Base-by-base conservation (phyloP, 2,888 invertebrate genomes). In the Cephalotes varians region DNA sequence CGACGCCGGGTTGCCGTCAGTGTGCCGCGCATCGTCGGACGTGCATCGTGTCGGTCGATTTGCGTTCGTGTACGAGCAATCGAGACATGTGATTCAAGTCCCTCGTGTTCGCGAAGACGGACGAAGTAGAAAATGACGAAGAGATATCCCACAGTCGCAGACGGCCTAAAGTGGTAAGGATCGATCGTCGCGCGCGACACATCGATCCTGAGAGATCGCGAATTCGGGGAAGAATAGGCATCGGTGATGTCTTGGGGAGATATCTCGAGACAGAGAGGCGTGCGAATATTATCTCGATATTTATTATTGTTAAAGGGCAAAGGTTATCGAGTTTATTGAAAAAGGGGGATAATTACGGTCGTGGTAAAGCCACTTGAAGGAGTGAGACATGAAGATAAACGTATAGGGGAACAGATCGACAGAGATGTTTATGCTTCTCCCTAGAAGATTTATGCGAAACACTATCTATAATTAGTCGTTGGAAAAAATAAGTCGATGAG, bases 11-110 rank as follows among this genome's bases (percentile, higher is more conserved):
- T 31, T 21, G 47, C 34, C 21, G 40, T 87, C 89, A 90, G 90
- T 90, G 58, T 81, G 67, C 89, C 90, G 90, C 89, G 86, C 84
- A 87, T 80, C 87, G 82, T 87, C 74, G 82, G 62, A 76, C 81
- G 89, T 85, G 83, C 67, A 67, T 82, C 31, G 79, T 71, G 81
- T 47, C 40, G 49, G 58, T 31, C 21, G 56, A 37, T 47, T 60
- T 47, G 44, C 47, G 83, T 65, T 58, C 73, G 77, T 44, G 65
- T 28, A 56, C 28, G 58, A 56, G 69, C 47, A 64, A 54, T 82
- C 71, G 81, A 82, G 86, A 84, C 87, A 88, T 88, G 88, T 87
- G 87, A 84, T 77, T 71, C 77, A 44, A 40, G 12, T 44, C 28
- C 18, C 18, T 34, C 31, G 54, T 34, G 44, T 47, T 44, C 25